Evolutionary conservation across 2,797 vertebrate genomes (phyloP).

Genomic region (Heteromormyrus szaboi): DNA sequence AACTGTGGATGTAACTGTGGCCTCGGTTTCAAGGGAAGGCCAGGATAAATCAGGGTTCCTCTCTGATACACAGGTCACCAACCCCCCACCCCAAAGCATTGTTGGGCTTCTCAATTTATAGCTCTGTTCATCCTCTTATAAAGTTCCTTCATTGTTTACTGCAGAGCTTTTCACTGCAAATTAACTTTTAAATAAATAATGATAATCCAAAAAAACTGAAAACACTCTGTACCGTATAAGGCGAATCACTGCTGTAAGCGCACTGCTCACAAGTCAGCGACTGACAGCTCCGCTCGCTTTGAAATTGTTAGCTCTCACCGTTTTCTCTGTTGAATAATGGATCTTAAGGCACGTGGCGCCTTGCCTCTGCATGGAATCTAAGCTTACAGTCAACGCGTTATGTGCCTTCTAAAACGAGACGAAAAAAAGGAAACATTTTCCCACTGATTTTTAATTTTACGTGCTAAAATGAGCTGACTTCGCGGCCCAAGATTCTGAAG

Average conservation of each 20-base stretch:
- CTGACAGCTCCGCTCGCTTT: neutral
- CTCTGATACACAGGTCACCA: neutral
- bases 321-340: neutral
- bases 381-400: neutral
- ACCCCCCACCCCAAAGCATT: neutral
- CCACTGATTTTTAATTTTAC: neutral
- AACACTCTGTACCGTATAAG: neutral
- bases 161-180: neutral
- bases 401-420: neutral
- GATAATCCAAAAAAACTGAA: neutral
- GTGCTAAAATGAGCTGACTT: neutral
- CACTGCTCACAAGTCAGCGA: neutral
- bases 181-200: conserved; percentile 1
- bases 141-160: neutral
- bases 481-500: neutral
- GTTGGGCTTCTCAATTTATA: neutral
- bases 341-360: neutral
- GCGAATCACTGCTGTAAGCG: too few species aligned
- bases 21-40: neutral
- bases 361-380: neutral
- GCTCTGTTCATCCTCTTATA: neutral
- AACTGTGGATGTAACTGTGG: neutral
- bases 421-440: neutral
- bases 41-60: neutral
- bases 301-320: neutral